Percentiles rank a stretch among this genome's conserved stretches.
Evolutionary conservation across 2,797 vertebrate species (phyloP).

Genomic region (Limosa lapponica): DNA sequence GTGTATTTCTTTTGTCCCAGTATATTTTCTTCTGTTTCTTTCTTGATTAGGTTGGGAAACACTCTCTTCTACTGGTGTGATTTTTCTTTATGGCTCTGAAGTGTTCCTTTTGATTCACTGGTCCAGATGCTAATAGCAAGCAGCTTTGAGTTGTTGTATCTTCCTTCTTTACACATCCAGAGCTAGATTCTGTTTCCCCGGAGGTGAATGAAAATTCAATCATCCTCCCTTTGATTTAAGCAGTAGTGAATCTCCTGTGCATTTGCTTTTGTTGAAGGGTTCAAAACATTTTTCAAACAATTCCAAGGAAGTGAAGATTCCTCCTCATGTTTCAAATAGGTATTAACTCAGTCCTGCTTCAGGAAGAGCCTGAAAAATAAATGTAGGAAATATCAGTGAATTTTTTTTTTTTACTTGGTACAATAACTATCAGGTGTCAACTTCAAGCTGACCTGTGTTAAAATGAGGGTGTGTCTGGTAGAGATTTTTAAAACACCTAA

Average conservation of each 20-base stretch:
- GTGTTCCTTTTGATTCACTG: not conserved
- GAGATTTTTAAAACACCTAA: not conserved
- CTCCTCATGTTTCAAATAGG: not conserved
- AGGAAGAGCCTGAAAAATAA: not conserved
- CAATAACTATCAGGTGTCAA: not conserved
- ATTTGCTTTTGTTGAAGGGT: not conserved
- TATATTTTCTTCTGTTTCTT: not conserved
- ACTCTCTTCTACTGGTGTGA: not conserved
- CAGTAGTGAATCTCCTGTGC: not conserved
- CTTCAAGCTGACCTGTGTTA: not conserved
- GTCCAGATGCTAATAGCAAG: not conserved
- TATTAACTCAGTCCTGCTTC: not conserved
- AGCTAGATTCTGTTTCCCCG: not conserved
- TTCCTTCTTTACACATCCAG: not conserved
- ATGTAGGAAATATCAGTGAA: not conserved
- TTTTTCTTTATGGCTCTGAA: not conserved
- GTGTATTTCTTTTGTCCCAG: not conserved
- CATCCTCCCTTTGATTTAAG: not conserved
- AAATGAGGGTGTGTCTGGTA: not conserved
- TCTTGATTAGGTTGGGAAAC: not conserved
- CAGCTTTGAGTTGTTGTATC: not conserved
- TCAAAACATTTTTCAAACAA: not conserved
- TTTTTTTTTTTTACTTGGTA: not conserved
- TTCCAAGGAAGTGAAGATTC: not conserved
- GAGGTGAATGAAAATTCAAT: not conserved